phyloP scores from a whole-genome alignment of 2,888 invertebrate genomes.

The Eupithecia abbreviata region DNA sequence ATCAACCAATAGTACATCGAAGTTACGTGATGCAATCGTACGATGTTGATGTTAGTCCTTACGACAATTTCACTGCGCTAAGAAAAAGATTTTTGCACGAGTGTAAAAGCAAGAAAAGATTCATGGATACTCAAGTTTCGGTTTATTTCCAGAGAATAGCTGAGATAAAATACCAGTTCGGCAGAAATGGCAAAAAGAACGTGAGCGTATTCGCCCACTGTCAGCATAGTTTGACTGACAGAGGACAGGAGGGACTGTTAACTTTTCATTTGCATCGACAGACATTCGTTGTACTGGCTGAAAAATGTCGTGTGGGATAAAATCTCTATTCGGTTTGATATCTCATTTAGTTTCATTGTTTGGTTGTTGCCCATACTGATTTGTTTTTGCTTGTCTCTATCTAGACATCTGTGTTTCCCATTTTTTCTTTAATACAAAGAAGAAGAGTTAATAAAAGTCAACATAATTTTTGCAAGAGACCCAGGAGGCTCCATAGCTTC shows the following conservation, averaged over 20 bases:
- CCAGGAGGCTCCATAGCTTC: neutral
- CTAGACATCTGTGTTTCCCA: too few species aligned
- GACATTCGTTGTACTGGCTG: neutral
- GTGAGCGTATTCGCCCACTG: neutral
- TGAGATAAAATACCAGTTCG: conserved; percentile 1
- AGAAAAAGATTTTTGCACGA: neutral
- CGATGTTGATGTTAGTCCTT: neutral
- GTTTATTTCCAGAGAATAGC: neutral
- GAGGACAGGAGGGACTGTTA: neutral
- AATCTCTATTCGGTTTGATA: neutral
- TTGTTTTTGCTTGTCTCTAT: too few species aligned
- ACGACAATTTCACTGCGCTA: neutral
- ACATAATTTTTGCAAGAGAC: neutral
- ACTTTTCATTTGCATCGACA: conserved; percentile 10
- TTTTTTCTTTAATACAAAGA: neutral
- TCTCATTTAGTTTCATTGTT: too few species aligned
- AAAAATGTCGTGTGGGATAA: neutral
- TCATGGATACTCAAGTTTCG: neutral
- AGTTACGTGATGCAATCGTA: neutral
- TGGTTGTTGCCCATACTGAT: too few species aligned
- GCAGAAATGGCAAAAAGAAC: conserved; percentile 2
- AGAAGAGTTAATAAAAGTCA: neutral
- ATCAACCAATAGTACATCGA: neutral
- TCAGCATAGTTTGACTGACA: conserved; percentile 9
- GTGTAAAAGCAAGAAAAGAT: neutral